Evolutionary conservation across 2,113 vertebrate genomes (phyloP).

Genomic region (Macroglossus sobrinus): DNA sequence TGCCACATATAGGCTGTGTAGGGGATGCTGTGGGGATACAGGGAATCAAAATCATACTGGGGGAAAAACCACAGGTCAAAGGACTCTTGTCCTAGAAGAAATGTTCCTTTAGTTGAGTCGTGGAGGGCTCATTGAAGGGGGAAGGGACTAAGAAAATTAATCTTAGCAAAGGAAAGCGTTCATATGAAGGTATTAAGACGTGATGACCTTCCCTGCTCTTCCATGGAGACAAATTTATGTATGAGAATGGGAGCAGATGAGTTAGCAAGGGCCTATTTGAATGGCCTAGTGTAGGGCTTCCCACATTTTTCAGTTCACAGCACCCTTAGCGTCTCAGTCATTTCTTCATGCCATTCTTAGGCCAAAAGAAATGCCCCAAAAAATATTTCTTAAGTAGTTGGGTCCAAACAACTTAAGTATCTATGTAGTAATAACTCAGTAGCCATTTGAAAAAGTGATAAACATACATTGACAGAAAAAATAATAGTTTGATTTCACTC

Average conservation of each 20-base stretch:
- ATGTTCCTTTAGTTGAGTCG: not conserved
- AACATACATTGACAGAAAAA: not conserved
- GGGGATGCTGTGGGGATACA: fast-evolving
- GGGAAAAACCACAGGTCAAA: not conserved
- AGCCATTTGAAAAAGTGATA: not conserved
- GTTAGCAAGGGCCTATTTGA: not conserved
- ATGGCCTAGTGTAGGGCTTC: not conserved
- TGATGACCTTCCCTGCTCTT: not conserved
- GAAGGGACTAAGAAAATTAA: not conserved
- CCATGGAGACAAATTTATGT: not conserved
- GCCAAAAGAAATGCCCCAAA: not conserved
- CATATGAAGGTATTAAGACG: not conserved
- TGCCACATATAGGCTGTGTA: no score
- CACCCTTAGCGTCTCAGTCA: not conserved
- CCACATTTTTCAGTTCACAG: not conserved
- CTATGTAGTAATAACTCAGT: not conserved
- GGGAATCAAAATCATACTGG: no score
- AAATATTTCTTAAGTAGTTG: not conserved
- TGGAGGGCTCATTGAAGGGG: not conserved
- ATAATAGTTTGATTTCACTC: not conserved
- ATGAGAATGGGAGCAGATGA: not conserved
- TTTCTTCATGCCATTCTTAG: not conserved
- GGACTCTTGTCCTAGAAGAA: not conserved
- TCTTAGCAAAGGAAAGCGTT: not conserved
- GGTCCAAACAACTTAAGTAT: not conserved